Conservation (phyloP, 2,797 vertebrate genomes). For the Myiotriccus ornatus region DNA sequence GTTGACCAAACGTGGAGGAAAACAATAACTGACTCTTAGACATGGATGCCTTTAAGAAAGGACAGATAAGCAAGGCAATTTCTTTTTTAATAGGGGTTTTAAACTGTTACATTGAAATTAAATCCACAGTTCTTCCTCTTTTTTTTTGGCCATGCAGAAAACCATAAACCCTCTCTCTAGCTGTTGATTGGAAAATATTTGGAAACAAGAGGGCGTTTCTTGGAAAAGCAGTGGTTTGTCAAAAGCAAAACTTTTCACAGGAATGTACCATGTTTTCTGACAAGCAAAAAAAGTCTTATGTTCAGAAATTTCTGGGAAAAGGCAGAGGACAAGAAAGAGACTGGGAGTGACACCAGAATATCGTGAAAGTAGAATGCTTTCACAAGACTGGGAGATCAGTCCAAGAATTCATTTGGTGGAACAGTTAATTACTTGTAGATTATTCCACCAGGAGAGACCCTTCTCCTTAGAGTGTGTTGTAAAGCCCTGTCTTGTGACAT, state of each 20-base stretch:
- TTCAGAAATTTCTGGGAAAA: neutral
- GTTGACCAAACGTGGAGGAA: neutral
- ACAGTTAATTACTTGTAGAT: neutral
- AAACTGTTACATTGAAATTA: neutral
- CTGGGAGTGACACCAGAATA: neutral
- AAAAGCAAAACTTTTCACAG: neutral
- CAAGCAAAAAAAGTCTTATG: neutral
- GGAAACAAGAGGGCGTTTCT: neutral
- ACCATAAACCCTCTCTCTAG: neutral
- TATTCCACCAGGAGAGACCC: neutral
- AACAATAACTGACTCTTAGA: neutral
- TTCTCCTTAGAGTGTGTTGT: neutral
- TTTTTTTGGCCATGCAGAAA: neutral
- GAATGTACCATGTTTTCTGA: neutral
- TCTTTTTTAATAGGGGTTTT: neutral
- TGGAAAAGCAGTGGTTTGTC: neutral
- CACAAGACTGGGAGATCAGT: neutral
- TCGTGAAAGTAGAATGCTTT: neutral
- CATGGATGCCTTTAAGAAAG: neutral
- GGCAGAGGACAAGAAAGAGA: neutral
- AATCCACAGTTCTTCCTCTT: neutral
- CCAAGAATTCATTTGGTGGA: neutral
- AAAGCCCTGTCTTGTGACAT: neutral
- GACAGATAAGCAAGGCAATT: neutral
- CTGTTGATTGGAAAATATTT: neutral